phyloP scores from a whole-genome alignment of 2,888 invertebrate species.

The Rhamphomyia laevipes region DNA sequence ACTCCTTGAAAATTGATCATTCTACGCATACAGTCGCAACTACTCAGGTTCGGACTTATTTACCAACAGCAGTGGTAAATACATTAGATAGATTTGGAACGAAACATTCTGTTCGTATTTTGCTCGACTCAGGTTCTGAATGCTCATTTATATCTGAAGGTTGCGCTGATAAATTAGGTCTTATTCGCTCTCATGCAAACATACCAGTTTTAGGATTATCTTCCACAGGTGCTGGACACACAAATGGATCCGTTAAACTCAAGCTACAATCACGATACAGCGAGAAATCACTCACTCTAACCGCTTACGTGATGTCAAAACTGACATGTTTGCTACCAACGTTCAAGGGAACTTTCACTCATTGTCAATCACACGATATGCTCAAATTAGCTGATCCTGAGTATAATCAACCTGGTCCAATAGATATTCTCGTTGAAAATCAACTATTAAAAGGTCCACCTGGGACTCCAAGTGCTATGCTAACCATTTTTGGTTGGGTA shows the following conservation, averaged over 20 bases:
- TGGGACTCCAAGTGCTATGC: constrained; percentile 7
- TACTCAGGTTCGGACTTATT: too few species aligned
- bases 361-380: too few species aligned
- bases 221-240: too few species aligned
- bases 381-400: constrained; percentile 11
- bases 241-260: neutral
- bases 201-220: too few species aligned
- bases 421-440: constrained; percentile 11
- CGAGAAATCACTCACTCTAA: neutral
- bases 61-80: too few species aligned
- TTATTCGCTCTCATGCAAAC: too few species aligned
- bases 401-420: constrained; percentile 9
- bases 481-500: constrained; percentile 1
- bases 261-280: neutral
- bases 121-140: neutral
- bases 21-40: too few species aligned
- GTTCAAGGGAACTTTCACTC: too few species aligned
- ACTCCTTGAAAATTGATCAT: too few species aligned
- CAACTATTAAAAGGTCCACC: constrained; percentile 1
- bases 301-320: constrained; percentile 2
- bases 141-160: too few species aligned
- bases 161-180: too few species aligned
- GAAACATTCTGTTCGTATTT: neutral
- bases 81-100: too few species aligned
- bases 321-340: constrained; percentile 1